phyloP scores from a whole-genome alignment of 2,113 vertebrate genomes.

The Patagioenas fasciata region DNA sequence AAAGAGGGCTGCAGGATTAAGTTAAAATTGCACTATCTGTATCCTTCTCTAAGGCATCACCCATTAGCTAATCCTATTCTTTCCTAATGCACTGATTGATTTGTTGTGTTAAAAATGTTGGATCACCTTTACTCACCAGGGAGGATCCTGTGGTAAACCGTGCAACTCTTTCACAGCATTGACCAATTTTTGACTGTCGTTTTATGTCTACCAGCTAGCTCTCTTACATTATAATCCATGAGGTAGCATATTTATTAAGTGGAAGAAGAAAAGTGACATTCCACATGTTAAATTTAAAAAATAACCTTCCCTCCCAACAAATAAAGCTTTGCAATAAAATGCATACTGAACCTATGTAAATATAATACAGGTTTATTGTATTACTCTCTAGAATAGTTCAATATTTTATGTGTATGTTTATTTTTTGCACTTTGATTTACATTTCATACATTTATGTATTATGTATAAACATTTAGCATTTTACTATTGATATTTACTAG shows the following conservation, averaged over 20 bases:
- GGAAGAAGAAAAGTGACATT: neutral
- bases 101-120: neutral
- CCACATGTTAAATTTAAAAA: neutral
- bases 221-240: neutral
- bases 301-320: neutral
- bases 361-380: neutral
- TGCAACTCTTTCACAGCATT: neutral
- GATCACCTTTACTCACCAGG: neutral
- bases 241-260: neutral
- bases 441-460: neutral
- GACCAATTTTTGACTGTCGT: neutral
- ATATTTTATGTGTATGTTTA: neutral
- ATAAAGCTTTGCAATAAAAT: neutral
- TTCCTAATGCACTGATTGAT: neutral
- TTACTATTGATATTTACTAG: neutral
- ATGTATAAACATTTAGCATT: neutral
- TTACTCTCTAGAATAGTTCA: neutral
- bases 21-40: neutral
- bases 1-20: neutral
- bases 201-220: neutral
- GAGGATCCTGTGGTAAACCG: neutral
- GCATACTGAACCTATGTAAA: neutral
- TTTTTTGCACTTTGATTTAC: neutral
- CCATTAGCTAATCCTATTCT: neutral
- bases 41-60: neutral